phyloP scores from a whole-genome alignment of 2,888 invertebrate species.

The Cosmia pyralina region DNA sequence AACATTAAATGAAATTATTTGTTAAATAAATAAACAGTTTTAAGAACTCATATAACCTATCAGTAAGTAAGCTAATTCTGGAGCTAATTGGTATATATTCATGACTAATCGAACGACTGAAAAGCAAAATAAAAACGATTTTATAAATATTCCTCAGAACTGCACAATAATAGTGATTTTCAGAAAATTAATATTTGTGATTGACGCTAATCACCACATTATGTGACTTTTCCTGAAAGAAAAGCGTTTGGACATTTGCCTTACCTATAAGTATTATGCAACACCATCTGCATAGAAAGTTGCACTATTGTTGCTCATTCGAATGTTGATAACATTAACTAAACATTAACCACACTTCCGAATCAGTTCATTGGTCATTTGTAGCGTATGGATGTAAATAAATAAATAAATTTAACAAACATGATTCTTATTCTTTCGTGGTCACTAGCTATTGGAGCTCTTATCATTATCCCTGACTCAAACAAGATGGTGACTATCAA shows the following conservation, averaged over 20 bases:
- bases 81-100: no score
- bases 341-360: no score
- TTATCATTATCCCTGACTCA: not conserved
- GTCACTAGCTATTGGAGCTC: not conserved
- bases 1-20: no score
- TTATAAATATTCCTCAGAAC: no score
- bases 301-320: not conserved
- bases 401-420: not conserved
- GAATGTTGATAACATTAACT: no score
- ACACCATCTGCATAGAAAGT: not conserved
- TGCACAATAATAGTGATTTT: not conserved
- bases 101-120: not conserved
- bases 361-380: no score
- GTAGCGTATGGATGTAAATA: no score
- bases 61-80: no score
- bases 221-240: not conserved
- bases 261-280: not conserved
- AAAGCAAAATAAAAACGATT: not conserved
- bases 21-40: no score
- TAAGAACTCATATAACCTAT: no score
- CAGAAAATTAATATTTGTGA: not conserved
- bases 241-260: not conserved
- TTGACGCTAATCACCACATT: not conserved
- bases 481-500: not conserved
- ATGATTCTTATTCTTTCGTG: not conserved